Evolutionary conservation across 1,140 invertebrate genomes (phyloP), one percentile per base, ranked within the genome.

Genomic region (Drosophila miranda): DNA sequence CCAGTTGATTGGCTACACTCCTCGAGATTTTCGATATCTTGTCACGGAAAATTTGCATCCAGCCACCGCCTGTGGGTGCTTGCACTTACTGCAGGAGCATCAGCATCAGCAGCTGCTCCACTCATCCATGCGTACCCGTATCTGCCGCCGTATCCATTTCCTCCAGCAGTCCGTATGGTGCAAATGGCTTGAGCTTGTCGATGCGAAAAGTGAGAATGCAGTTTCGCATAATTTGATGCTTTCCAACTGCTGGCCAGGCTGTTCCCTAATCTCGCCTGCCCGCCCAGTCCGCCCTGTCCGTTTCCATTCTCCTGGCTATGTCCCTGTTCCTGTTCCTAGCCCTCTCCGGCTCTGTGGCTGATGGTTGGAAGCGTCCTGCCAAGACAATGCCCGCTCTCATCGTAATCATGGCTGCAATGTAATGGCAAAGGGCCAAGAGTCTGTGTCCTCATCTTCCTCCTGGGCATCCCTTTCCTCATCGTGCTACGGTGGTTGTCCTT

Each of bases 1-100:
- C 66, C 82, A 83, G 64, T 89, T 89, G 87, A 89, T 89, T 89
- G 87, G 76, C 64, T 87, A 82, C 87, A 84, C 54, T 89, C 79
- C 71, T 86, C n/a, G 71, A 81, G 84, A 87, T 87, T 87, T 87
- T 83, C 75, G 83, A 87, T 88, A 87, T 88, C 63, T 43, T 50
- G 56, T 69, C 70, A 60, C 71, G 42, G 60, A 59, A 78, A 87
- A 87, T 87, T 87, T 87, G 83, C 82, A 87, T 87, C 53, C 53
- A 58, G 80, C 11, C 34, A 4, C 34, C 34, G 19, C 34, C 41
- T 41, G 14, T 11, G 30, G 64, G 55, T 67, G 50, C 23, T 53
- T 67, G 6, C 49, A 58, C 77, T 70, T 68, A 45, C 26, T 19
- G 26, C 62, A 59, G 58, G 43, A 63, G 52, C 41, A 56, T 51